A percentile compares a stretch with the other conserved stretches of the same genome.
Conservation (phyloP, 2,113 vertebrate genomes). For the Petaurus breviceps region DNA sequence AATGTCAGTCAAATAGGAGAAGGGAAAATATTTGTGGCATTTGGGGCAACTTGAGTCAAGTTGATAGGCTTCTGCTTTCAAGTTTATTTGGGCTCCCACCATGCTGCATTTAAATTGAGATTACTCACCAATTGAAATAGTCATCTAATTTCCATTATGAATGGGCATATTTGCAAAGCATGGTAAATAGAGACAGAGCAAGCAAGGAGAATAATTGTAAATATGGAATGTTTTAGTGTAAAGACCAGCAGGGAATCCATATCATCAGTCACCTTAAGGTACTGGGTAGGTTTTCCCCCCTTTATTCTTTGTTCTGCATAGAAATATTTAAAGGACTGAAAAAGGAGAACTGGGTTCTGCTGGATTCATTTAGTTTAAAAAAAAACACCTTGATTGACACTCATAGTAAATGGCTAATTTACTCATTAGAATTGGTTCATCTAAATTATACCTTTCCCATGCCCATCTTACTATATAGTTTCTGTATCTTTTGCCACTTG, state of each 20-base stretch:
- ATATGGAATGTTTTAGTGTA: not conserved
- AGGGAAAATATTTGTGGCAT: not conserved
- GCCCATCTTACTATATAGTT: slow-evolving; percentile 57
- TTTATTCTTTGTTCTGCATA: not conserved
- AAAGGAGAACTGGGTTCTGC: not conserved
- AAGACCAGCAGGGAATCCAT: not conserved
- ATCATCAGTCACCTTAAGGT: slow-evolving; percentile 2
- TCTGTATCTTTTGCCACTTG: slow-evolving; percentile 62
- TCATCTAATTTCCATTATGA: not conserved
- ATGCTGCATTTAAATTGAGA: not conserved
- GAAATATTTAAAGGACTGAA: not conserved
- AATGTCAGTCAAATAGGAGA: not conserved
- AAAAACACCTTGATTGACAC: not conserved
- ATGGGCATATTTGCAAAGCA: not conserved
- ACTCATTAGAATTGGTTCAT: slow-evolving; percentile 65
- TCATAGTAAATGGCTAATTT: slow-evolving; percentile 71
- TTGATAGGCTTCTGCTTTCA: not conserved
- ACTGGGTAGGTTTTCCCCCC: not conserved
- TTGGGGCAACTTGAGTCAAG: not conserved
- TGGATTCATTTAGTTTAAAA: not conserved
- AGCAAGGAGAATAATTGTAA: not conserved
- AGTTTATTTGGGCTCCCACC: not conserved
- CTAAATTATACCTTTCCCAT: slow-evolving; percentile 70
- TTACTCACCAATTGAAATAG: not conserved
- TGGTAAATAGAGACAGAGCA: not conserved